A percentile compares a stretch with the other conserved stretches of the same genome.
Evolutionary conservation across 2,113 vertebrate species (phyloP).

Genomic region (Regulus satrapa): DNA sequence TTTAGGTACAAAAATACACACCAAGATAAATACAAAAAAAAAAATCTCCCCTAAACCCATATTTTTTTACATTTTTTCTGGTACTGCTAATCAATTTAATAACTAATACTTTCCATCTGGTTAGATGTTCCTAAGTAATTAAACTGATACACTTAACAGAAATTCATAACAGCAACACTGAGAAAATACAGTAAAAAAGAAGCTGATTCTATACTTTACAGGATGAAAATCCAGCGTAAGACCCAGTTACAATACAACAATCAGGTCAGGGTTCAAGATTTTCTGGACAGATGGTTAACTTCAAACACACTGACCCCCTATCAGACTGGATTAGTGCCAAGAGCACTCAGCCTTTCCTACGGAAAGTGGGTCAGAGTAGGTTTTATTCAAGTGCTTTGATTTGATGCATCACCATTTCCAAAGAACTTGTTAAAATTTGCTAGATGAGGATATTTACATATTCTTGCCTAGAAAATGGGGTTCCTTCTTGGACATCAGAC

Average conservation of each 20-base stretch:
- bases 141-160: not conserved
- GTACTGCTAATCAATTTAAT: not conserved
- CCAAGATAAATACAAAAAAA: not conserved
- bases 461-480: not conserved
- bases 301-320: constrained; percentile 67
- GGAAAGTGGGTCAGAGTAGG: constrained; percentile 45
- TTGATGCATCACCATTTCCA: constrained; percentile 39
- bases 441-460: not conserved
- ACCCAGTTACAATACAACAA: constrained; percentile 6
- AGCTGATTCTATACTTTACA: not conserved
- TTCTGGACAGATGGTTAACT: constrained; percentile 70
- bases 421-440: constrained; percentile 37
- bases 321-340: constrained; percentile 62
- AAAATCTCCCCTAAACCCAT: not conserved
- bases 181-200: not conserved
- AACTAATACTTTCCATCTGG: not conserved
- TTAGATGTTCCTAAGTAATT: not conserved
- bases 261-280: constrained; percentile 63
- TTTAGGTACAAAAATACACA: not conserved
- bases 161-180: not conserved
- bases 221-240: not conserved
- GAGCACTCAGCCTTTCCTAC: constrained; percentile 46
- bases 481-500: not conserved
- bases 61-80: not conserved
- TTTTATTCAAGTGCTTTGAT: constrained; percentile 59